Percentiles rank a stretch among this genome's conserved stretches.
Conservation (phyloP, 2,797 vertebrate genomes). For the Crax fasciolata region DNA sequence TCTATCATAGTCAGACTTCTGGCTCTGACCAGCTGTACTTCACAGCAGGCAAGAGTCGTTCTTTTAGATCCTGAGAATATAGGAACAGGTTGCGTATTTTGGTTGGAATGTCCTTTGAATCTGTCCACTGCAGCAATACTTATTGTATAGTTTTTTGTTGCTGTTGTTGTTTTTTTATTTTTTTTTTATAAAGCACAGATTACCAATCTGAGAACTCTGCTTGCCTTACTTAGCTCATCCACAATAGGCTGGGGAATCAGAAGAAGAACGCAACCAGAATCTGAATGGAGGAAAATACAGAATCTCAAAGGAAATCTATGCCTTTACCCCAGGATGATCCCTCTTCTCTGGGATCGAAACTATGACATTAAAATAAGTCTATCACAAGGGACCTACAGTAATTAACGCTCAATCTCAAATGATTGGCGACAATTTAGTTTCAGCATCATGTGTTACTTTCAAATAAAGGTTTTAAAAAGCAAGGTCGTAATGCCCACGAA, state of each 20-base stretch:
- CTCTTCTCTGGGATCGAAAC: background rate
- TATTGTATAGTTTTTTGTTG: background rate
- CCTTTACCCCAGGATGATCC: background rate
- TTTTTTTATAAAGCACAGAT: background rate
- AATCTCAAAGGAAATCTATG: background rate
- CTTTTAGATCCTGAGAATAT: background rate
- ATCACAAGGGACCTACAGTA: background rate
- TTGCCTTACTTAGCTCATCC: background rate
- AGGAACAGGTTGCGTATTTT: background rate
- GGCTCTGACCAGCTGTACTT: background rate
- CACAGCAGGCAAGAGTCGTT: background rate
- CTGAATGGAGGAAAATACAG: background rate
- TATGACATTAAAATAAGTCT: background rate
- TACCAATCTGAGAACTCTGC: background rate
- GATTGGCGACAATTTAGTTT: background rate
- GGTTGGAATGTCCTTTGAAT: background rate
- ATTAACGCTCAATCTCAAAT: background rate
- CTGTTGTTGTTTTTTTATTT: too few species aligned
- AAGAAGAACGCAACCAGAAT: background rate
- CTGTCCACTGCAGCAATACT: background rate
- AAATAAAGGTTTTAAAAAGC: background rate
- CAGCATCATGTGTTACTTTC: background rate
- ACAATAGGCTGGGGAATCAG: background rate
- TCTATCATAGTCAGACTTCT: background rate
- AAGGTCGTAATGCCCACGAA: background rate